phyloP scores from a whole-genome alignment of 2,797 vertebrate genomes.

The Lutjanus argentimaculatus region DNA sequence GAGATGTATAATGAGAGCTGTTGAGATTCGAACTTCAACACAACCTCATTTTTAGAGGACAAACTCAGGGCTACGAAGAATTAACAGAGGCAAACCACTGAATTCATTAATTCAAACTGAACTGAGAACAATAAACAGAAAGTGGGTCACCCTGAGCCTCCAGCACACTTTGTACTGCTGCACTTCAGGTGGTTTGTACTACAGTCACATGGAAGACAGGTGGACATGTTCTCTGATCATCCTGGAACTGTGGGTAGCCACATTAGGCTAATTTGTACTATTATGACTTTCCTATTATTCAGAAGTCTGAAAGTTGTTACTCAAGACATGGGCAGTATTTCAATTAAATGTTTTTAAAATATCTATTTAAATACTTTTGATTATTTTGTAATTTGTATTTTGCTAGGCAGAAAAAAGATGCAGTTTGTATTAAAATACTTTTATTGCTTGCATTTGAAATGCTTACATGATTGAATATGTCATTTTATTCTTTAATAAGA shows the following conservation, averaged over 20 bases:
- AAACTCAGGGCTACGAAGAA: neutral
- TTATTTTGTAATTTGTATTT: too few species aligned
- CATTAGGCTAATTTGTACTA: neutral
- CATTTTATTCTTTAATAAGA: too few species aligned
- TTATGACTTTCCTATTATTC: neutral
- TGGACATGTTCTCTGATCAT: neutral
- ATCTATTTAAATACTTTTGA: too few species aligned
- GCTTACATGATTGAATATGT: too few species aligned
- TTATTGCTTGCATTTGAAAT: too few species aligned
- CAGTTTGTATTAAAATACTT: too few species aligned
- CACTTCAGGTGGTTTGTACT: neutral
- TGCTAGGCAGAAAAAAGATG: too few species aligned
- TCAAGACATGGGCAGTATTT: too few species aligned
- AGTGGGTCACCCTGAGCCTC: conserved; percentile 19
- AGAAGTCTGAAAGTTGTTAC: neutral
- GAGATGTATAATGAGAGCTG: neutral
- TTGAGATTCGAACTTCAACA: neutral
- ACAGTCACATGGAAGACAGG: neutral
- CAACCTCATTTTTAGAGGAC: neutral
- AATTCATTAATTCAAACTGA: conserved; percentile 6
- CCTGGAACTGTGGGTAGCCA: neutral
- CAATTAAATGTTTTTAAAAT: too few species aligned
- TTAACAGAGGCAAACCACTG: neutral
- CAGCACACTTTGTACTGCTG: conserved; percentile 7
- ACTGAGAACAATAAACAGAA: conserved; percentile 5